Base-by-base conservation (phyloP, 1,140 invertebrate genomes). In the Musca domestica region DNA sequence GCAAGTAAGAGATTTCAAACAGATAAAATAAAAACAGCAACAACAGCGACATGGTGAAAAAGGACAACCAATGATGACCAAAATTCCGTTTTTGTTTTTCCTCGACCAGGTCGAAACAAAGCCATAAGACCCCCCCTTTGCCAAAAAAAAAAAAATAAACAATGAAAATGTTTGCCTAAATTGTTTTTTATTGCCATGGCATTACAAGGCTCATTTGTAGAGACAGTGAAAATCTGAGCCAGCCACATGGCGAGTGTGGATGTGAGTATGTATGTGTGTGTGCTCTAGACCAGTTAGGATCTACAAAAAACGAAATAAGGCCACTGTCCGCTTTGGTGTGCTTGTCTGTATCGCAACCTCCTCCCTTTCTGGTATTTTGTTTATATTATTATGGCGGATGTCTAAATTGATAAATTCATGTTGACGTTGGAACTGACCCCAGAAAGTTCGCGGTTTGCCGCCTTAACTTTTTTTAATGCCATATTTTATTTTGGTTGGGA, bases 401-500 rank as follows among this genome's bases (percentile, higher is more conserved):
- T 61, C 56, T 61, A 61, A 19, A 61, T 61, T 61, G 56, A 61
- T 61, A 61, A 61, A 61, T 61, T 61, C 56, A 61, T 61, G 56
- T 61, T 61, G 56, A 61, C 56, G 56, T 61, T 61, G 22, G 19
- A 48, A 46, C 23, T 64, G 63, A 64, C 63, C 63, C 63, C 49
- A 64, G 63, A 64, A 52, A 68, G 63, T 65, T 65, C 63, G 67
- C 67, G 67, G 67, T 68, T 68, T 68, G 63, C 47, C 67, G 63
- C 67, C 67, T 68, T 56, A 63, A 65, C 41, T 34, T 68, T 49
- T 52, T 27, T 41, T 46, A 23, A 19, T 22, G 19, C 15, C 34
- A 49, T 20, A 51, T 49, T 64, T 64, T 64, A 34, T 63, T n/a
- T 56, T 12, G 22, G n/a, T 7, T 20, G 19, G 30, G 30, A 34